Base-by-base conservation (phyloP, 1,140 invertebrate species). In the Bombus waltoni region DNA sequence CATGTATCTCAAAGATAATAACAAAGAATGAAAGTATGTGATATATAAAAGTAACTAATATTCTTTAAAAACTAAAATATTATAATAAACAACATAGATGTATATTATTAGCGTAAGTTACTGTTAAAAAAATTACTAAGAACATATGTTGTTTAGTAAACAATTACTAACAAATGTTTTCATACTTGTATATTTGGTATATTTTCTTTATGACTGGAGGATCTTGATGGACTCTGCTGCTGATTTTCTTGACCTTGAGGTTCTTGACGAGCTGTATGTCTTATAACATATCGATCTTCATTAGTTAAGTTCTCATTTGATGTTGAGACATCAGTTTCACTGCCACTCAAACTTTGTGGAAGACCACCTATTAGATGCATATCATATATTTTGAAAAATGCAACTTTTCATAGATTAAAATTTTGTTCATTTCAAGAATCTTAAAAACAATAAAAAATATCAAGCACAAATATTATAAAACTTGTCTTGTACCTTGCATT, bases 201-300 rank as follows among this genome's bases (percentile, higher is more conserved):
- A 68, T 95, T 95, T 89, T 95, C 95, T 87, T 95, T 95, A 78
- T 95, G 94, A 90, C 95, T 95, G 87, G 95, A 95, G 72, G 94
- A 95, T 79, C 95, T 93, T 4, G 95, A 95, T 66, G 94, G 95
- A 81, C 94, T 95, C 87, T 96, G 96, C 87, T 96, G 96, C 66
- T 96, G 95, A 94, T 97, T 97, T 94, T 99, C 98, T 95, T 99
- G 98, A 11, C 98, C 98, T 94, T 99, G 98, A 22, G 98, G 98
- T 93, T 99, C 98, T 93, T 99, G 98, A 59, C 98, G 95, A 32
- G 97, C 97, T 28, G 97, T 98, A 88, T 98, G 97, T 86, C 96
- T 95, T 84, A 98, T 97, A 32, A 98, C 97, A 95, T 97, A 98
- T 87, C 97, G 96, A 93, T 98, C 97, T 95, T 98, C 98, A 92